A percentile compares a stretch with the other conserved stretches of the same genome.
These are phyloP conservation scores for Craniophora ligustri DNA, from an alignment of 2,888 invertebrate genomes.

Conservation along the genomic window DNA sequence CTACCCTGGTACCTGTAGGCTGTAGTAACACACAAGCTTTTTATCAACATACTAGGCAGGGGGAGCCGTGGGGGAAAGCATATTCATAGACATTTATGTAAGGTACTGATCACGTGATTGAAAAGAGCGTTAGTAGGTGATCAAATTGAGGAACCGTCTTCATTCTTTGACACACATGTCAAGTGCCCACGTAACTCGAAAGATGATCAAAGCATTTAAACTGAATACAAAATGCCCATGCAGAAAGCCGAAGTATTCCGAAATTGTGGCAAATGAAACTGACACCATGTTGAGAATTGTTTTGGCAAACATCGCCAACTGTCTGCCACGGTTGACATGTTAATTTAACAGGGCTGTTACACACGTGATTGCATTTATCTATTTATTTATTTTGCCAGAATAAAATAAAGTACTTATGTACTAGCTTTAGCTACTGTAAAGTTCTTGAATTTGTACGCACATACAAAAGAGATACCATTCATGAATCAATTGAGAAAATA, in stretches of 20 bases:
- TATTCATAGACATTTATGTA: too few species aligned
- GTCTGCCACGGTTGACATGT: constrained; percentile 17
- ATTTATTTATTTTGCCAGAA: neutral
- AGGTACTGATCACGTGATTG: too few species aligned
- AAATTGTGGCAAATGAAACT: constrained; percentile 23
- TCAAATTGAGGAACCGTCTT: neutral
- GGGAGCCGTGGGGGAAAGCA: too few species aligned
- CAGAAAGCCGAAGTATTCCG: constrained; percentile 30
- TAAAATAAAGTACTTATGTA: neutral
- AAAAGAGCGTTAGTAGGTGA: too few species aligned
- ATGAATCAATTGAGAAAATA: too few species aligned
- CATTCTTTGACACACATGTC: constrained; percentile 29
- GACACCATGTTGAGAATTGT: constrained; percentile 26
- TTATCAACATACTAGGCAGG: too few species aligned
- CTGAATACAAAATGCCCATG: constrained; percentile 44
- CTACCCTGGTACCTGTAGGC: too few species aligned
- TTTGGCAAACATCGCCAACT: constrained; percentile 39
- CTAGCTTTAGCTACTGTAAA: too few species aligned
- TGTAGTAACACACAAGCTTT: too few species aligned
- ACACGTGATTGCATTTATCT: neutral
- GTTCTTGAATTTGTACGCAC: too few species aligned
- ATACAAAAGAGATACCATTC: too few species aligned
- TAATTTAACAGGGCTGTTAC: constrained; percentile 30
- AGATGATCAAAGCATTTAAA: constrained; percentile 12
- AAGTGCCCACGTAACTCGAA: constrained; percentile 30